phyloP scores from a whole-genome alignment of 2,113 vertebrate genomes.

The Hippolais icterina region DNA sequence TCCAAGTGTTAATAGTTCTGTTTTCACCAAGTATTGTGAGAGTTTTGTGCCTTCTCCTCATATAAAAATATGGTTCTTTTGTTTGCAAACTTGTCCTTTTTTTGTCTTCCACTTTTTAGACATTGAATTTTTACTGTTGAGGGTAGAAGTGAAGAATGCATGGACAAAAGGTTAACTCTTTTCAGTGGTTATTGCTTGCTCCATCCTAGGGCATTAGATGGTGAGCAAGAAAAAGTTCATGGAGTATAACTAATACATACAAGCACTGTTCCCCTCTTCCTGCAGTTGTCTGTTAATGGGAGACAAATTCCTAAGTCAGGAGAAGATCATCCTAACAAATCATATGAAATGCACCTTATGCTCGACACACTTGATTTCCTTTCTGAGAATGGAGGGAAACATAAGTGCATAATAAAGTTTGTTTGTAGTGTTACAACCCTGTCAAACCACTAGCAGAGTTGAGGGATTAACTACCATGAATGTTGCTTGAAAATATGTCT shows the following conservation, averaged over 20 bases:
- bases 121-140: background rate
- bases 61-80: background rate
- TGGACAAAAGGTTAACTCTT: background rate
- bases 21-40: background rate
- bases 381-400: background rate
- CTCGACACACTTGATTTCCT: background rate
- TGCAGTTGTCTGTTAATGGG: background rate
- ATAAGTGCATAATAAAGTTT: constrained; percentile 1
- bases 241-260: background rate
- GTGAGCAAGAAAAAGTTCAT: background rate
- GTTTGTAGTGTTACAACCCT: background rate
- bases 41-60: background rate
- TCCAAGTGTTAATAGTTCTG: background rate
- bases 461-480: constrained; percentile 53
- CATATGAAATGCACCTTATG: background rate
- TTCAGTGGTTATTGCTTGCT: background rate
- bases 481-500: constrained; percentile 44
- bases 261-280: background rate
- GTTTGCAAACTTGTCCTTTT: background rate
- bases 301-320: background rate
- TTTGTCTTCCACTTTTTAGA: background rate
- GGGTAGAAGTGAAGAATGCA: background rate
- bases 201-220: background rate
- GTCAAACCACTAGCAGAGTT: background rate
- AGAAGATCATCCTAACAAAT: background rate